phyloP scores from a whole-genome alignment of 2,888 invertebrate genomes.

The Phengaris arion region DNA sequence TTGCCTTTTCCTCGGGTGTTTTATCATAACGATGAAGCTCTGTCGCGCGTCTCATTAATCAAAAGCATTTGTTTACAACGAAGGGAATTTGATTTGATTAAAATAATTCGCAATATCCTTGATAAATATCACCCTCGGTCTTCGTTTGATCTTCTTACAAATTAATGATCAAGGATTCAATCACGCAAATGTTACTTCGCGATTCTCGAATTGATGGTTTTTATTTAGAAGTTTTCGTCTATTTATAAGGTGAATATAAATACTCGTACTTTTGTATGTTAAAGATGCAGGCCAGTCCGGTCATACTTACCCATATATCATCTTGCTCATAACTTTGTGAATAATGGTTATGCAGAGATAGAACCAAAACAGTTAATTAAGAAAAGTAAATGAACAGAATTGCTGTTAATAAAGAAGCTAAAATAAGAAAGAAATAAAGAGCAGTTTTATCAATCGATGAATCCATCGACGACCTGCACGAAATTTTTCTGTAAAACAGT shows the following conservation, averaged over 20 bases:
- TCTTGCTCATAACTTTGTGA: no score
- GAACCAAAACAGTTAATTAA: no score
- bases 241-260: background rate
- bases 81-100: conserved; percentile 80
- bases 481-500: background rate
- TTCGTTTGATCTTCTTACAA: conserved; percentile 77
- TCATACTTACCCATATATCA: no score
- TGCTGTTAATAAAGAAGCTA: no score
- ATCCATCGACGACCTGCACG: no score
- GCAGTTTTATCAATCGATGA: no score
- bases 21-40: conserved; percentile 76
- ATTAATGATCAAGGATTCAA: conserved; percentile 79
- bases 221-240: conserved; percentile 6
- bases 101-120: conserved; percentile 81
- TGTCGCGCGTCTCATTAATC: conserved; percentile 80
- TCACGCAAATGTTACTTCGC: conserved; percentile 69
- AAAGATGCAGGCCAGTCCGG: no score
- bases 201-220: conserved; percentile 44
- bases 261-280: no score
- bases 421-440: no score
- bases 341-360: no score
- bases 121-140: conserved; percentile 80
- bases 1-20: conserved; percentile 76
- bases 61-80: conserved; percentile 80
- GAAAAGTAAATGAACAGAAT: no score